These are phyloP conservation scores for Pimephales promelas DNA, from an alignment of 2,113 vertebrate genomes.

Conservation along the genomic window DNA sequence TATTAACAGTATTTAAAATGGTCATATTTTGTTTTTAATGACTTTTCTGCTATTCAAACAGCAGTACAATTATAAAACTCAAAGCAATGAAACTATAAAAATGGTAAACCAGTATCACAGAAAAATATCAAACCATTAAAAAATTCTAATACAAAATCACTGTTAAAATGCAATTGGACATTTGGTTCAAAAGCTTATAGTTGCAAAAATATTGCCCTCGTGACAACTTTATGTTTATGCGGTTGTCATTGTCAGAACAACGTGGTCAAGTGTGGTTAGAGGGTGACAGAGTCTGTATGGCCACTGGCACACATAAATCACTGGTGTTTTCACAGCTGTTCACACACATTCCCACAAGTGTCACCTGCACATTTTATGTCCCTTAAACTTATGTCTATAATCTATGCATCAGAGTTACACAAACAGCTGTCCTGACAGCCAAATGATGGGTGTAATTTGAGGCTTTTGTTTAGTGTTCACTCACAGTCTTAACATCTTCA, in stretches of 20 bases:
- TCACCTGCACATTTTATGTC: constrained; percentile 8
- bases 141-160: background rate
- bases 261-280: constrained; percentile 47
- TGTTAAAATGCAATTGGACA: background rate
- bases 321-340: constrained; percentile 68
- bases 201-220: background rate
- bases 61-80: background rate
- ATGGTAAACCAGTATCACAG: background rate
- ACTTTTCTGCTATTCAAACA: background rate
- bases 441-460: constrained; percentile 34
- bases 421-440: constrained; percentile 26
- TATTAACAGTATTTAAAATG: no score
- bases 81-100: background rate
- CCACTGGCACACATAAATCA: constrained; percentile 68
- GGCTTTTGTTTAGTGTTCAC: constrained; percentile 9
- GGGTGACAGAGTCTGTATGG: constrained; percentile 13
- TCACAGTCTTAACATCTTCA: constrained; percentile 6
- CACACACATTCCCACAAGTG: constrained; percentile 32
- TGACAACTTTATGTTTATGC: constrained; percentile 16
- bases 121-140: background rate
- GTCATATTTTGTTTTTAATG: background rate
- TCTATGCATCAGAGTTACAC: background rate
- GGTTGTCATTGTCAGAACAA: constrained; percentile 46
- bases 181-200: background rate
- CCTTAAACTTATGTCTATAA: background rate